Evolutionary conservation across 2,888 invertebrate genomes (phyloP), one percentile per base, ranked within the genome.

Genomic region (Eristalis arbustorum): DNA sequence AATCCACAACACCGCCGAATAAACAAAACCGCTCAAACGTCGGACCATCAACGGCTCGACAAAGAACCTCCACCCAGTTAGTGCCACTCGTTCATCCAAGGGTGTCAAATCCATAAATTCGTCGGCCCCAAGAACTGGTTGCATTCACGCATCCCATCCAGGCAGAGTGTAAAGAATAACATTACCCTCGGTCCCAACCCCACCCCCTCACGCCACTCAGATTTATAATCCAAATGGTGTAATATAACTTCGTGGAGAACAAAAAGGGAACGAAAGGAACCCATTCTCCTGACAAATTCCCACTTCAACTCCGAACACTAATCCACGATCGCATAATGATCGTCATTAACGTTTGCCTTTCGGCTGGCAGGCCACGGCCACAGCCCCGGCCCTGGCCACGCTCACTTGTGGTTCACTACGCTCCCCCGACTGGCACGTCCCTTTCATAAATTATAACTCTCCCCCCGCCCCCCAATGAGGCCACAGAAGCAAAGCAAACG

Each of bases 291-390:
- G 56, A 69, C 73, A 83, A 68, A 64, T 68, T 63, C 68, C 73
- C 83, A 69, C 84, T 79, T 84, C 37, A 79, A 76, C 68, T 63
- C 61, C 0, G 34, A 66, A 40, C 68, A 69, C 73, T 66, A 74
- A 84, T 74, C 79, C 81, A 76, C 56, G 81, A 73, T 72, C 72
- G 72, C 81, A 81, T 81, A 76, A 81, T 68, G 80, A 84, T 81
- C 72, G 49, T 67, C 76, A 76, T 81, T 84, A 72, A 42, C 22
- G 63, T 71, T 80, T 49, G 61, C 62, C 42, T 63, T 34, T 59
- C 40, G 34, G 42, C 67, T 40, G n/a, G 37, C 28, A 34, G 22
- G 18, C 25, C 25, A 25, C 25, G 25, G 1, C 22, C 34, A 61
- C 31, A n/a, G 25, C 28, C 31, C 8, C 31, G 31, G 31, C 22